phyloP scores from a whole-genome alignment of 2,797 vertebrate genomes.

The Enoplosus armatus region DNA sequence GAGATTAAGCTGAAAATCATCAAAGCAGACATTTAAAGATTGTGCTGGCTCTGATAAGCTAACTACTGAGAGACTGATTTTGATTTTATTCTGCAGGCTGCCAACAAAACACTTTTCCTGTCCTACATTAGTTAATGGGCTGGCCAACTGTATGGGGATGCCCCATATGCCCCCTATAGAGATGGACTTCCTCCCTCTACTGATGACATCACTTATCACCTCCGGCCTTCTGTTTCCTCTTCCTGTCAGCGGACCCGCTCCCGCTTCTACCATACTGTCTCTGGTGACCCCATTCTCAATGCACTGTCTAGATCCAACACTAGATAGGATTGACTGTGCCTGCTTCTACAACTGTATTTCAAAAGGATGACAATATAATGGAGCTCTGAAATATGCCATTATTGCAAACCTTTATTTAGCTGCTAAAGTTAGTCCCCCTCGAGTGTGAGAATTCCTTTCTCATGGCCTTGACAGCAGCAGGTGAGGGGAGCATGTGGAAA shows the following conservation, averaged over 20 bases:
- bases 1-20: neutral
- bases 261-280: conserved; percentile 56
- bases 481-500: conserved; percentile 79
- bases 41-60: conserved; percentile 4
- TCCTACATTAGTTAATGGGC: conserved; percentile 48
- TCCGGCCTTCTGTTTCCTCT: conserved; percentile 83
- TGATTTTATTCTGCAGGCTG: conserved; percentile 28
- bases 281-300: conserved; percentile 61
- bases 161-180: conserved; percentile 60
- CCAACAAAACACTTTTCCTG: conserved; percentile 59
- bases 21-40: conserved; percentile 20
- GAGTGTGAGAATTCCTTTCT: conserved; percentile 46
- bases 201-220: conserved; percentile 80
- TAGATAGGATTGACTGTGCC: conserved; percentile 56
- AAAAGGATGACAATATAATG: conserved; percentile 59
- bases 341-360: conserved; percentile 35
- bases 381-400: conserved; percentile 38
- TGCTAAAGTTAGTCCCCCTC: conserved; percentile 27
- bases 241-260: conserved; percentile 74
- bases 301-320: conserved; percentile 46
- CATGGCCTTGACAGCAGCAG: conserved; percentile 56
- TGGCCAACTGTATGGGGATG: conserved; percentile 54
- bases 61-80: conserved; percentile 32
- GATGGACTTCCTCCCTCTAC: conserved; percentile 74
- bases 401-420: conserved; percentile 46